Evolutionary conservation across 2,888 invertebrate species (phyloP), one percentile per base, ranked within the genome.

Genomic region (Xanthorhoe designata): DNA sequence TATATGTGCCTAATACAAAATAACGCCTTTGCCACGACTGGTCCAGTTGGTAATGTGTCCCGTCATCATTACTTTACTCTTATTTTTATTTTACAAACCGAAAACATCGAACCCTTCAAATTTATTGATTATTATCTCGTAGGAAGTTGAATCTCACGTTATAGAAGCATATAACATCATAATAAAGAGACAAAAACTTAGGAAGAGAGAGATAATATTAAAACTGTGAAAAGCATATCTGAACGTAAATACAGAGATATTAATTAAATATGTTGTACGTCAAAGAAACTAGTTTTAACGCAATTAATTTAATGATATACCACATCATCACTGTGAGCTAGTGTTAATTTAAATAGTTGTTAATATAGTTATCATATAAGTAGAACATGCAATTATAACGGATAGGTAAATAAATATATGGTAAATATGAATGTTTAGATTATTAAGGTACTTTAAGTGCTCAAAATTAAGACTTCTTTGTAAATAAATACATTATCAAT

Each of bases 91-190:
- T 65, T 68, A 67, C 66, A 59, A 64, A 58, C 58, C 35, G 13
- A 58, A 52, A 17, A 79, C 91, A 91, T 90, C 91, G 91, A 91
- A 90, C 86, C 87, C 87, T 87, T 90, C 88, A 89, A 73, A 71
- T 76, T 75, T 56, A 75, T 42, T 42, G 13, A 38, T 13, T 13
- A 38, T 38, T 38, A 6, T n/a, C 2, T n/a, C n/a, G 1, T 24
- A 35, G 15, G 24, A 35, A 0, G 24, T 42, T 58, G 58, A 58
- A 58, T 50, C 50, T 58, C 50, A 17, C 9, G 0, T 1, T 38
- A 13, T 13, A 35, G 35, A 35, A 35, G 10, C 10, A 13, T 42
- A 42, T 42, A 42, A 42, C 13, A 13, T 0, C 10, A 42, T 42
- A 13, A 13, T 13, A 42, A 42, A 38, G 24, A 24, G 24, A 24